phyloP scores from a whole-genome alignment of 2,113 vertebrate genomes.

The Ictalurus furcatus region DNA sequence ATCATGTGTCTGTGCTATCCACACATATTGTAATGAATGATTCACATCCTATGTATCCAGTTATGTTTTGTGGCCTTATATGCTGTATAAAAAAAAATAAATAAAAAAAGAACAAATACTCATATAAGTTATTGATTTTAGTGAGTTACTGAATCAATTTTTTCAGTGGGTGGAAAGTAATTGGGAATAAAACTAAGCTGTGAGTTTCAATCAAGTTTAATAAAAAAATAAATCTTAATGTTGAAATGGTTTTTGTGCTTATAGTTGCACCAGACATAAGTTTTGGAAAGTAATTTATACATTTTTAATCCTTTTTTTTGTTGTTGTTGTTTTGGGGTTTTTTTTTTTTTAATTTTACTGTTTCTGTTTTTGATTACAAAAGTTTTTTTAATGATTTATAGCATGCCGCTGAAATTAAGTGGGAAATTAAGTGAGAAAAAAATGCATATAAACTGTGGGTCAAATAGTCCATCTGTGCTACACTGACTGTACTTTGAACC shows the following conservation, averaged over 20 bases:
- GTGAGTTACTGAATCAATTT: constrained; percentile 31
- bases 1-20: constrained; percentile 33
- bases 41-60: constrained; percentile 53
- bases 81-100: constrained; percentile 50
- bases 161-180: not conserved
- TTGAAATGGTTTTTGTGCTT: constrained; percentile 37
- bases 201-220: constrained; percentile 40
- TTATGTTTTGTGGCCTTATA: constrained; percentile 74
- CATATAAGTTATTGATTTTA: constrained; percentile 45
- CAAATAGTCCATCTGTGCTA: not conserved
- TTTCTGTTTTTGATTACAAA: constrained; percentile 18
- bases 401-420: constrained; percentile 65
- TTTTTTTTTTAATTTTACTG: not conserved
- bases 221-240: constrained; percentile 27
- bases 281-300: constrained; percentile 2
- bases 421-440: constrained; percentile 30
- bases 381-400: constrained; percentile 57
- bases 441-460: constrained; percentile 28
- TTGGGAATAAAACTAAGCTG: constrained; percentile 27
- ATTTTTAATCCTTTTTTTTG: not conserved
- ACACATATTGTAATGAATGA: constrained; percentile 48
- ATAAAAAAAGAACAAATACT: constrained; percentile 38
- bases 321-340: not conserved
- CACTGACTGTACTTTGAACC: constrained; percentile 47
- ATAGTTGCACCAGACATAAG: not conserved